Conservation (phyloP, 2,888 invertebrate species). For the Trissonchulus latispiculum region DNA sequence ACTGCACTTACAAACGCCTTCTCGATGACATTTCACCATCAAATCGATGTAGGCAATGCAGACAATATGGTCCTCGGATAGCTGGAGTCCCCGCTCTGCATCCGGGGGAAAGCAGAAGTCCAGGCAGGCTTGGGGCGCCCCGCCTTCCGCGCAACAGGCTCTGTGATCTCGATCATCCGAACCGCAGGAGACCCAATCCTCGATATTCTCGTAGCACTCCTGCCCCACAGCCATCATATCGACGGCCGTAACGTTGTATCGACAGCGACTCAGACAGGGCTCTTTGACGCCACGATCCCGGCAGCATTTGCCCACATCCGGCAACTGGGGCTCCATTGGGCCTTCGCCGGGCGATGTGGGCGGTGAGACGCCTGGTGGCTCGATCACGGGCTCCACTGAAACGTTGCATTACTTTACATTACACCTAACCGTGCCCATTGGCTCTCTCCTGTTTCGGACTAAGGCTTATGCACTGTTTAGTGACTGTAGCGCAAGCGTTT, state of each 20-base stretch:
- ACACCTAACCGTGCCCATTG: too few species aligned
- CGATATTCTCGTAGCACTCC: slow-evolving; percentile 4
- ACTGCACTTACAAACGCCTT: slow-evolving; percentile 26
- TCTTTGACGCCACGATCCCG: not conserved
- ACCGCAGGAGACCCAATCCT: slow-evolving; percentile 19
- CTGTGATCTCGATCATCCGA: slow-evolving; percentile 20
- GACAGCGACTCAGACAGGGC: slow-evolving; percentile 14
- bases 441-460: too few species aligned
- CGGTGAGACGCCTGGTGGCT: not conserved
- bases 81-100: not conserved
- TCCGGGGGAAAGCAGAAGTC: slow-evolving; percentile 27
- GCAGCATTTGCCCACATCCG: slow-evolving; percentile 19
- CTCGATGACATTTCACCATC: slow-evolving; percentile 25
- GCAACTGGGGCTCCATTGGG: slow-evolving; percentile 2
- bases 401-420: too few species aligned
- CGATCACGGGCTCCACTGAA: not conserved
- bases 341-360: not conserved
- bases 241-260: slow-evolving; percentile 11
- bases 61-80: slow-evolving; percentile 5
- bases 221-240: slow-evolving; percentile 13
- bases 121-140: slow-evolving; percentile 28
- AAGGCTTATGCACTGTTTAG: too few species aligned
- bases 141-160: slow-evolving; percentile 30
- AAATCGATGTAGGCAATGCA: slow-evolving; percentile 18
- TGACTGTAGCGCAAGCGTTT: too few species aligned